Percentiles rank a stretch among this genome's conserved stretches.
phyloP scores from a whole-genome alignment of 2,888 invertebrate species.

The Nomada flava region DNA sequence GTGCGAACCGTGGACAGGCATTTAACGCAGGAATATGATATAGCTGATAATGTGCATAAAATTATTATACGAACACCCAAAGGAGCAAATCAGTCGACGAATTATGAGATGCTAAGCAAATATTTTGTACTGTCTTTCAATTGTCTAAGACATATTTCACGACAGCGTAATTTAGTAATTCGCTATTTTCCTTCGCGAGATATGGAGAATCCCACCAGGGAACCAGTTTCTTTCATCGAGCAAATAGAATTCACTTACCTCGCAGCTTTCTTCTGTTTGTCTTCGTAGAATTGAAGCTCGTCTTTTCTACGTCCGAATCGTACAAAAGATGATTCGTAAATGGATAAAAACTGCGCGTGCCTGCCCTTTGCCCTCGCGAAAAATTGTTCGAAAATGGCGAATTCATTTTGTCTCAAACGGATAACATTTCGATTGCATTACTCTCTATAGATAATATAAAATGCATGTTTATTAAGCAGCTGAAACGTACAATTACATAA shows the following conservation, averaged over 20 bases:
- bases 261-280: slow-evolving; percentile 22
- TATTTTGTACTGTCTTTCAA: not conserved
- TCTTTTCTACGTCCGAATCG: not conserved
- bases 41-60: too few species aligned
- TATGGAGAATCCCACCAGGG: slow-evolving; percentile 12
- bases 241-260: slow-evolving; percentile 28
- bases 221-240: slow-evolving; percentile 10
- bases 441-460: too few species aligned
- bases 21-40: too few species aligned
- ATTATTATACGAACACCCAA: too few species aligned
- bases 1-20: too few species aligned
- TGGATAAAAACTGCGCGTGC: slow-evolving; percentile 7
- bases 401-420: not conserved
- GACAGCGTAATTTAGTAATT: not conserved
- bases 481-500: too few species aligned
- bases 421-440: not conserved
- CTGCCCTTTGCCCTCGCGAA: not conserved
- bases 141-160: not conserved
- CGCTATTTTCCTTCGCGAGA: slow-evolving; percentile 3
- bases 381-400: slow-evolving; percentile 15
- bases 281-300: slow-evolving; percentile 7
- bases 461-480: too few species aligned
- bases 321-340: slow-evolving; percentile 24
- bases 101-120: too few species aligned
- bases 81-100: too few species aligned